Evolutionary conservation across 2,888 invertebrate genomes (phyloP), one percentile per base, ranked within the genome.

Genomic region (Hipparchia sbordonii): DNA sequence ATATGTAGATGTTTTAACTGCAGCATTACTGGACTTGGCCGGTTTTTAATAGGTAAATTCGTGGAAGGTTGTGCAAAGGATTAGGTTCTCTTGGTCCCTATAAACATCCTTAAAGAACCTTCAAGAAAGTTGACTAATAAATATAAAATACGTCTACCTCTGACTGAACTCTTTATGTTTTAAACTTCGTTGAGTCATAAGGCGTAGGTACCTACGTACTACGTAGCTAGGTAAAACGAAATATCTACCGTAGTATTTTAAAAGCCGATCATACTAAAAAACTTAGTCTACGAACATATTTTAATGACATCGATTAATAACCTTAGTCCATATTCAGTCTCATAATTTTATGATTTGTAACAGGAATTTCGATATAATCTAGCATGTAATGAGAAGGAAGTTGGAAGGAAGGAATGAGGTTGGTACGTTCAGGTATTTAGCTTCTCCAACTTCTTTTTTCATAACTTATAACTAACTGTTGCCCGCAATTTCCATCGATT

Each of bases 41-140:
- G 87, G 87, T 89, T 89, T 83, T 80, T 85, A 85, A 87, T 86
- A 85, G 84, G 88, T 82, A 90, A 88, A 87, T 91, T 90, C 91
- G 88, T 84, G 87, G 91, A 92, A 91, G 89, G 86, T 23, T 23
- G 23, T 77, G 81, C 79, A 79, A 76, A 74, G 76, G 77, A 75
- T 69, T 74, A 65, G 57, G 52, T 71, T 39, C 39, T 1, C 60
- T 68, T 71, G 66, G 69, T 75, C 69, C 68, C 71, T 75, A 70
- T 66, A 72, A 48, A 48, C 12, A 72, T 67, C 65, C 76, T 81
- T 79, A 72, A 70, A 79, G 76, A 74, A 72, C 69, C 69, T 77
- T 71, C 77, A 81, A 81, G 81, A 84, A 85, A 83, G 81, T 74
- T 77, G 73, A 77, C 71, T 72, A 72, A 65, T 72, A 71, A 70